phyloP scores from a whole-genome alignment of 2,888 invertebrate species.

The Belgica antarctica region DNA sequence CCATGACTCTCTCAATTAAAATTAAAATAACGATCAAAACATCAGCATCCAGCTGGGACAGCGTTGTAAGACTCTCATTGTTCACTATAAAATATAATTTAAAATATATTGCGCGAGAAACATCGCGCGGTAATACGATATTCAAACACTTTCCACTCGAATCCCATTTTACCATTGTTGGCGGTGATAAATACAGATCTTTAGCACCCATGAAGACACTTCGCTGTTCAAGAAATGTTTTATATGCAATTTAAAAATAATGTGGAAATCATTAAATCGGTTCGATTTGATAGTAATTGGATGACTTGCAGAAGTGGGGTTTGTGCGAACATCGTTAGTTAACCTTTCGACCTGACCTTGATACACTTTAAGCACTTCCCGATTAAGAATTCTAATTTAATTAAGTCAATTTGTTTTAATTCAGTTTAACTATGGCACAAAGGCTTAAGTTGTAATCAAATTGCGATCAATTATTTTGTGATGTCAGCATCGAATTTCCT shows the following conservation, averaged over 20 bases:
- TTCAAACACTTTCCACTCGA: not conserved
- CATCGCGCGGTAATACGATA: constrained; percentile 4
- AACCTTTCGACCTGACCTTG: not conserved
- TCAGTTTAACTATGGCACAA: not conserved
- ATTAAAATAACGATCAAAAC: constrained; percentile 22
- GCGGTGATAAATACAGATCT: constrained; percentile 8
- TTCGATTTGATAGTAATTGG: not conserved
- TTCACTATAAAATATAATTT: constrained; percentile 24
- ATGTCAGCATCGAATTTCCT: no score
- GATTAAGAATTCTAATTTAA: not conserved
- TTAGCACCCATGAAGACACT: not conserved
- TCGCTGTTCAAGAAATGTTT: not conserved
- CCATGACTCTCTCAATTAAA: constrained; percentile 21
- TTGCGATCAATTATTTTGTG: not conserved
- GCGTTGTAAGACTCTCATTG: not conserved
- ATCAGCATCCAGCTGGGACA: constrained; percentile 8
- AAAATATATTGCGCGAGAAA: not conserved
- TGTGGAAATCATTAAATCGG: not conserved
- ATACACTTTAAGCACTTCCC: not conserved
- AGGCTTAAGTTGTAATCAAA: constrained; percentile 6
- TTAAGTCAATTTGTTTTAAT: not conserved
- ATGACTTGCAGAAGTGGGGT: not conserved
- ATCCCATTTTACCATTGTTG: constrained; percentile 5
- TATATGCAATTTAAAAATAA: constrained; percentile 5
- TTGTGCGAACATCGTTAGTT: not conserved